phyloP scores from a whole-genome alignment of 2,113 vertebrate species.

The Pangasianodon gigas region DNA sequence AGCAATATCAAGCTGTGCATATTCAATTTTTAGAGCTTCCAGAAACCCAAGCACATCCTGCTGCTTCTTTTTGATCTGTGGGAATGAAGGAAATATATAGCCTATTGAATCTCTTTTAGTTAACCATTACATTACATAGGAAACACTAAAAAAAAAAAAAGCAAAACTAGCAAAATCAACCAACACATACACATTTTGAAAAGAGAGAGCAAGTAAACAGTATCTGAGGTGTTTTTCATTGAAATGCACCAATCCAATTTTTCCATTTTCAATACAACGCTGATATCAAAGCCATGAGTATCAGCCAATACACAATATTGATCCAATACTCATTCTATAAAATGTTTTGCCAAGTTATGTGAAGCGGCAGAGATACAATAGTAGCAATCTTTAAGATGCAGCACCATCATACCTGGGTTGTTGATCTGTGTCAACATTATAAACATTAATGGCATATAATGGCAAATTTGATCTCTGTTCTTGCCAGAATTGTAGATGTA shows the following conservation, averaged over 20 bases:
- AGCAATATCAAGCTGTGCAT: slow-evolving; percentile 90
- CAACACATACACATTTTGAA: background rate
- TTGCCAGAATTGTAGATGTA: background rate
- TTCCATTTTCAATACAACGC: background rate
- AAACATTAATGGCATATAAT: background rate
- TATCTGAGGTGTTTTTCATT: background rate
- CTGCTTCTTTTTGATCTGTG: slow-evolving; percentile 98
- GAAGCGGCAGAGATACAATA: background rate
- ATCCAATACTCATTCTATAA: background rate
- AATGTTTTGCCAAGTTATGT: background rate
- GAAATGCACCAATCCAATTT: background rate
- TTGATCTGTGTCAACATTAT: background rate
- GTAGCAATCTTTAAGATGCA: background rate
- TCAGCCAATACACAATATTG: background rate
- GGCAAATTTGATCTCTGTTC: background rate
- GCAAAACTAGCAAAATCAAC: background rate
- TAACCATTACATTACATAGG: background rate
- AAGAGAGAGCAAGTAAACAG: background rate
- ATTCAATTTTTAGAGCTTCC: slow-evolving; percentile 95
- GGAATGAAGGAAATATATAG: background rate
- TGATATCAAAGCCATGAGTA: too few species aligned
- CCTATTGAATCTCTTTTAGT: background rate
- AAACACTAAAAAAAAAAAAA: background rate
- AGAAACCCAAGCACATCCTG: slow-evolving; percentile 96
- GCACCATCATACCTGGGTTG: background rate